Base-by-base conservation (phyloP, 2,797 vertebrate species). In the Prunella strophiata region DNA sequence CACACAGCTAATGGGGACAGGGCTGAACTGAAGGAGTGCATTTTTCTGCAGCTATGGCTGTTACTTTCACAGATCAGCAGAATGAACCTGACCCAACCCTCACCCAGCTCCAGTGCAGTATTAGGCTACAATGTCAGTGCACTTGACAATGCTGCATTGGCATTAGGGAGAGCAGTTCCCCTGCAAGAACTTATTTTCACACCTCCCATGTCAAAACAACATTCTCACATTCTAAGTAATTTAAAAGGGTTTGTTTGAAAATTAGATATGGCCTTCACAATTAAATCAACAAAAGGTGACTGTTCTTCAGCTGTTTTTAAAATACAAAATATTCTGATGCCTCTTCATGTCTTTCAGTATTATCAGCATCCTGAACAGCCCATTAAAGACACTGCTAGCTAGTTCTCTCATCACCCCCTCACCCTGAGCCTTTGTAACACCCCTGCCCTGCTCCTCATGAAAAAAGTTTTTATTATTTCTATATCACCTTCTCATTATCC, bases 261-360 rank as follows among this genome's bases (percentile, higher is more conserved):
- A 96, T 76, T 89, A 97, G 87, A 94, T 67, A 85, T 8, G 45
- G 73, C 42, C 42, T 91, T 90, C 76, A 48, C 48, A 93, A 80
- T 88, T 79, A 91, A 96, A 95, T 94, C 43, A 90, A 91, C 27
- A 62, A 88, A 96, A 91, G 73, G 85, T 79, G 54, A 95, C 62
- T 62, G 23, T 47, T 38, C 62, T 14, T 78, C 17, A 51, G 21
- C 65, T 32, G 15, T 40, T 83, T 59, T 72, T 63, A 45, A 70
- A 11, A 17, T 57, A 84, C 3, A 8, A 57, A 70, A 85, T 55
- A 67, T 98, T 98, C 97, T 97, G 95, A 98, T 97, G 97, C 98
- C 96, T 98, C 98, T 98, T 98, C 97, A 98, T 97, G 97, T 98
- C 98, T 98, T 99, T 98, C 97, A 98, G 97, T 97, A 98, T 98